phyloP scores from a whole-genome alignment of 2,797 vertebrate genomes.

The Scolopax bukidnonensis region DNA sequence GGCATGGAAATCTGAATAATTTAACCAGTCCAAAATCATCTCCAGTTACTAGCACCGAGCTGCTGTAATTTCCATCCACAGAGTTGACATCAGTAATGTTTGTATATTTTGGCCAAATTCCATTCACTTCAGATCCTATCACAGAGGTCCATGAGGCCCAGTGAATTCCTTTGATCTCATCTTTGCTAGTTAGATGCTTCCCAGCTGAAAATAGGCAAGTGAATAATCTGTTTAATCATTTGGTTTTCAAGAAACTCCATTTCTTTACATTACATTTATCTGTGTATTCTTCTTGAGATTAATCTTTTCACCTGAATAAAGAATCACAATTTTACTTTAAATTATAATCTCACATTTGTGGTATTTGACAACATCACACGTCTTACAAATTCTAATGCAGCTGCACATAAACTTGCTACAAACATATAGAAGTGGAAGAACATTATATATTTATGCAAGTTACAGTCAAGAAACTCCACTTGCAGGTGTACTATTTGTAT shows the following conservation, averaged over 20 bases:
- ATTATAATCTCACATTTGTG: background rate
- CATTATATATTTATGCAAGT: background rate
- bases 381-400: background rate
- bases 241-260: background rate
- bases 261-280: background rate
- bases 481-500: background rate
- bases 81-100: constrained; percentile 89
- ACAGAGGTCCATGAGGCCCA: constrained; percentile 96
- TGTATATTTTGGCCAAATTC: constrained; percentile 95
- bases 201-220: constrained; percentile 82
- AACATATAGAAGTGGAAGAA: background rate
- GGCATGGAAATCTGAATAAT: constrained; percentile 91
- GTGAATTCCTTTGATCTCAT: constrained; percentile 91
- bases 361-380: background rate
- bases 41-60: constrained; percentile 87
- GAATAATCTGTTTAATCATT: background rate
- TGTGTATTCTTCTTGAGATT: background rate
- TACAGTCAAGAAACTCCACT: background rate
- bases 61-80: constrained; percentile 93
- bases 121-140: constrained; percentile 90
- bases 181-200: constrained; percentile 87
- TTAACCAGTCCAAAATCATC: constrained; percentile 94
- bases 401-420: background rate
- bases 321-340: background rate
- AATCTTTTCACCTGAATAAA: background rate